phyloP scores from a whole-genome alignment of 2,888 invertebrate species.

The Apotomis betuletana region DNA sequence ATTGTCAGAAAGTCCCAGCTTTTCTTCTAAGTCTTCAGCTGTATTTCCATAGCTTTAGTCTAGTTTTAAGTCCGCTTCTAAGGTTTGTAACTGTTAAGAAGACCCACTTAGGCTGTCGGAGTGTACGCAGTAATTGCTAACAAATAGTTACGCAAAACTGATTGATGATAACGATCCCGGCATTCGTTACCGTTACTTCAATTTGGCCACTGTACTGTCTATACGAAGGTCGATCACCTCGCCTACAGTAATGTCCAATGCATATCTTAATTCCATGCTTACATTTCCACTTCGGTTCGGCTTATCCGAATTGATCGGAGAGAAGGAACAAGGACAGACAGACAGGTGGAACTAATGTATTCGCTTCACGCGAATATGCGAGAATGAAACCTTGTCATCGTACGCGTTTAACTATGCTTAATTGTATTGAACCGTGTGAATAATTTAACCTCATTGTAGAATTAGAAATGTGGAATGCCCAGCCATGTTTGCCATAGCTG shows the following conservation, averaged over 20 bases:
- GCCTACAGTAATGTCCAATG: constrained; percentile 53
- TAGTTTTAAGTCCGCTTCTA: constrained; percentile 39
- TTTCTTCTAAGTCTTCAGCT: no score
- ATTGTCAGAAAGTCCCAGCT: no score
- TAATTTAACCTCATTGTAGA: constrained; percentile 39
- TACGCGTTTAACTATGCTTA: constrained; percentile 33
- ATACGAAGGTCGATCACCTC: constrained; percentile 70
- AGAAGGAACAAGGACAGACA: constrained; percentile 31
- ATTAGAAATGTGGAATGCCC: constrained; percentile 31
- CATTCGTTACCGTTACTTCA: constrained; percentile 74
- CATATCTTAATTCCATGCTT: constrained; percentile 50
- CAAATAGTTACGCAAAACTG: constrained; percentile 81
- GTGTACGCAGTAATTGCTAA: constrained; percentile 73
- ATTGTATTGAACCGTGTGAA: constrained; percentile 36
- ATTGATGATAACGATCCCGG: constrained; percentile 78
- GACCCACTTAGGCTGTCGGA: constrained; percentile 61
- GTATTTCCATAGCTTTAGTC: neutral
- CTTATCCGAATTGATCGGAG: constrained; percentile 34
- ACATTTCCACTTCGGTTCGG: constrained; percentile 29
- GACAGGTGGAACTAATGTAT: constrained; percentile 41
- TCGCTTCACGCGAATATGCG: constrained; percentile 36
- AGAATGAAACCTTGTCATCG: constrained; percentile 40
- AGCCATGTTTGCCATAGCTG: constrained; percentile 27
- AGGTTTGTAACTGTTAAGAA: constrained; percentile 61
- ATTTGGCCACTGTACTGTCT: constrained; percentile 77